Conservation (phyloP, 2,113 vertebrate genomes). For the Coregonus clupeaformis region DNA sequence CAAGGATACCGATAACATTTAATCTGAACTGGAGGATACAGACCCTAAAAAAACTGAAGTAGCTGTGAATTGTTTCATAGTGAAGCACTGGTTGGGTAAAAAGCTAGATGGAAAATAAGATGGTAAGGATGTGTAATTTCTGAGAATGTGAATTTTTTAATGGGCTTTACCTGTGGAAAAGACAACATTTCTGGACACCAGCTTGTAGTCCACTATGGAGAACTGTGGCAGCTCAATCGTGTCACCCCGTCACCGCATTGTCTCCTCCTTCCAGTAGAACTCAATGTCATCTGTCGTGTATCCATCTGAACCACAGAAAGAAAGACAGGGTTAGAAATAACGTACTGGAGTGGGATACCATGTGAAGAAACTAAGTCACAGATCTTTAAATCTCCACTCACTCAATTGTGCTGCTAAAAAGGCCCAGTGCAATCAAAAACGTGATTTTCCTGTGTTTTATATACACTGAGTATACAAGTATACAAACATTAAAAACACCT, state of each 20-base stretch:
- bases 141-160: not conserved
- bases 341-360: too few species aligned
- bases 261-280: conserved; percentile 94
- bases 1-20: not conserved
- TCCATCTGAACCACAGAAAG: conserved; percentile 79
- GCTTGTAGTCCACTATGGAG: conserved; percentile 93
- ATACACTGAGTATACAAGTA: too few species aligned
- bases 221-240: conserved; percentile 93
- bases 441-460: too few species aligned
- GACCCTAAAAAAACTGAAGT: not conserved
- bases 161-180: conserved; percentile 87
- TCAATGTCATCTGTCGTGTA: conserved; percentile 96
- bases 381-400: too few species aligned
- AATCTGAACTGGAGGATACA: not conserved
- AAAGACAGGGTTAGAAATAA: not conserved
- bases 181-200: conserved; percentile 91
- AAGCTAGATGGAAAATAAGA: not conserved
- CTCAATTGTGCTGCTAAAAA: too few species aligned
- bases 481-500: too few species aligned
- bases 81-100: not conserved
- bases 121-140: not conserved
- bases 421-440: too few species aligned
- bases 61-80: not conserved
- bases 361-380: too few species aligned
- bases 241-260: conserved; percentile 89